A percentile compares a stretch with the other conserved stretches of the same genome.
Conservation (phyloP, 30 jellyfish, hydroid and myxozoan species). For the Hydractinia symbiolongicarpus region DNA sequence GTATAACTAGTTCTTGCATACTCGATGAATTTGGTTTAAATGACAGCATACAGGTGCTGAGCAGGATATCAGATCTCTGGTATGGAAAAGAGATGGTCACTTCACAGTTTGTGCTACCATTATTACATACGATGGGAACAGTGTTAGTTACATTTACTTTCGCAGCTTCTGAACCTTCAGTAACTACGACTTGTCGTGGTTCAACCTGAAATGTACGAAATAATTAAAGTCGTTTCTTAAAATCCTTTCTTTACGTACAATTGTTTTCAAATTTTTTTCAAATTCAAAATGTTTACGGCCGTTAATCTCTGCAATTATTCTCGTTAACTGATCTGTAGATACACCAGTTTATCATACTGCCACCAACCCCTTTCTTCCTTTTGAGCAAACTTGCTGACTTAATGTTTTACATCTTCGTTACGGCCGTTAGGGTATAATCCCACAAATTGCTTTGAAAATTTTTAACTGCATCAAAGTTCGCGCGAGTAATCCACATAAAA, state of each 20-base stretch:
- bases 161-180: constrained; percentile 1
- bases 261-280: too few relatives aligned
- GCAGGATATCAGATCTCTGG: background rate
- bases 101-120: background rate
- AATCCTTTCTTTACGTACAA: too few relatives aligned
- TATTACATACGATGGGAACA: background rate
- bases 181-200: background rate
- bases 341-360: too few relatives aligned
- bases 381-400: too few relatives aligned
- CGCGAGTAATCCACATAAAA: too few relatives aligned
- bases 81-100: background rate
- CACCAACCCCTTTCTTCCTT: too few relatives aligned
- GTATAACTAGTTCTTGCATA: background rate
- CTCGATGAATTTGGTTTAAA: background rate
- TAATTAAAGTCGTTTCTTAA: too few relatives aligned
- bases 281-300: background rate
- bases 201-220: background rate
- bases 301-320: background rate
- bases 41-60: background rate
- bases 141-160: background rate
- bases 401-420: too few relatives aligned
- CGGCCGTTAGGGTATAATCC: too few relatives aligned
- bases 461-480: too few relatives aligned
- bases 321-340: background rate
- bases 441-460: too few relatives aligned